These are phyloP conservation scores for Luehdorfia chinensis DNA, from an alignment of 1,140 invertebrate species.

Conservation along the genomic window DNA sequence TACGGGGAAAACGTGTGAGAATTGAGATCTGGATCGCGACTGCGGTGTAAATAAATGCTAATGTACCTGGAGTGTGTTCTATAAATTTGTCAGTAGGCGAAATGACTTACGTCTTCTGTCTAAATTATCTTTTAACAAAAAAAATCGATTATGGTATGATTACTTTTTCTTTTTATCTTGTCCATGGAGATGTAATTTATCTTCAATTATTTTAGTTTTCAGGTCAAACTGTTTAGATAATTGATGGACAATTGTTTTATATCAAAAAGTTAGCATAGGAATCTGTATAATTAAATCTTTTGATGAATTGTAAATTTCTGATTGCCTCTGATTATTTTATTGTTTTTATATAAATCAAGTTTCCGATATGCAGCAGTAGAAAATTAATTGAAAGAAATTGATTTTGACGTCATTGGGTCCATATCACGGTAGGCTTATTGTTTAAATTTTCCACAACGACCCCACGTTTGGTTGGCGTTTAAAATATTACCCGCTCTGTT, in stretches of 20 bases:
- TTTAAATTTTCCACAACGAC: conserved; percentile 20
- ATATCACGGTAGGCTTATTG: conserved; percentile 2
- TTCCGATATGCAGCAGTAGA: too few species aligned
- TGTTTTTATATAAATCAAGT: too few species aligned
- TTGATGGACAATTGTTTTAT: too few species aligned
- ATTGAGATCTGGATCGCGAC: conserved; percentile 29
- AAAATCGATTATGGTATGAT: not conserved
- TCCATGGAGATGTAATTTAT: not conserved
- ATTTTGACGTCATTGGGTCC: conserved; percentile 1
- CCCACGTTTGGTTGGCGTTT: conserved; percentile 29
- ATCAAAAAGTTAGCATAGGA: too few species aligned
- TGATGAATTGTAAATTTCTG: too few species aligned
- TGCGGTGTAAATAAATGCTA: conserved; percentile 21
- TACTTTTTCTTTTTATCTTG: not conserved
- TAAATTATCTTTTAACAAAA: not conserved
- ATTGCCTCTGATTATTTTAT: too few species aligned
- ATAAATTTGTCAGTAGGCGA: conserved; percentile 4
- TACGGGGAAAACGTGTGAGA: conserved; percentile 31
- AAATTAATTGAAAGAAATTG: too few species aligned
- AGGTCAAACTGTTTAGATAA: too few species aligned
- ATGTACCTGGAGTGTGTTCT: conserved; percentile 1
- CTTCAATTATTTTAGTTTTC: too few species aligned
- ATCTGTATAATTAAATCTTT: too few species aligned
- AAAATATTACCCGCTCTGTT: conserved; percentile 36
- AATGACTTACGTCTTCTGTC: conserved; percentile 1